Base-by-base conservation (phyloP, 2,113 vertebrate species). In the Melanotaenia duboulayi region DNA sequence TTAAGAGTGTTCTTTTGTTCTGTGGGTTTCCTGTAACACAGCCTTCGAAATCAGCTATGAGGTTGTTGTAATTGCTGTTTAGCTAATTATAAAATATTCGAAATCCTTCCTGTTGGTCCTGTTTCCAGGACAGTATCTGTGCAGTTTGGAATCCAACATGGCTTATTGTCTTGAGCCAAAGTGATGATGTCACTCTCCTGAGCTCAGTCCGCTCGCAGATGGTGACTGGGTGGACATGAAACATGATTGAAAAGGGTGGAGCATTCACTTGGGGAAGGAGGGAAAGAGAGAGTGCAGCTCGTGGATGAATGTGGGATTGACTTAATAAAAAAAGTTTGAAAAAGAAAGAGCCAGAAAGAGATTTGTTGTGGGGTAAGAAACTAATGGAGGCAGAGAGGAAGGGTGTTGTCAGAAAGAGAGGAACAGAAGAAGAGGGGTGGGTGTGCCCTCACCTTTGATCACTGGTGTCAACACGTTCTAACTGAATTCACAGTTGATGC, bases 371-470 rank as follows among this genome's bases (percentile, higher is more conserved):
- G 54, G 74, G 82, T 42, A 56, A 80, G 71, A 75, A 74, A 79
- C 68, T 37, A 46, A 55, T 20, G 71, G 42, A 61, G 82, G 46
- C 61, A 39, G 63, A 80, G 78, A 87, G 87, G 87, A 90, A 90
- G 89, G 87, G 90, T 81, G 90, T 86, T 89, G 87, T 85, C 84
- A 73, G 4, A 70, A 74, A 74, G 42, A 78, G 56, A 89, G 75
- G 80, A 87, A 81, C 82, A 80, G 74, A 50, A 75, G 73, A 83
- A 81, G 80, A 78, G 74, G 9, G 10, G 58, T 78, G 88, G 89
- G 90, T 86, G 91, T 84, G 78, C 50, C 76, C 72, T 84, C 85
- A 87, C 86, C 70, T 85, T 87, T 92, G 84, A 89, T 90, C 85
- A 74, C 37, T 75, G 76, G 51, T 81, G 72, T 86, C 74, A 82